phyloP scores from a whole-genome alignment of 30 jellyfish, hydroid and myxozoan genomes.

The Hydractinia symbiolongicarpus region DNA sequence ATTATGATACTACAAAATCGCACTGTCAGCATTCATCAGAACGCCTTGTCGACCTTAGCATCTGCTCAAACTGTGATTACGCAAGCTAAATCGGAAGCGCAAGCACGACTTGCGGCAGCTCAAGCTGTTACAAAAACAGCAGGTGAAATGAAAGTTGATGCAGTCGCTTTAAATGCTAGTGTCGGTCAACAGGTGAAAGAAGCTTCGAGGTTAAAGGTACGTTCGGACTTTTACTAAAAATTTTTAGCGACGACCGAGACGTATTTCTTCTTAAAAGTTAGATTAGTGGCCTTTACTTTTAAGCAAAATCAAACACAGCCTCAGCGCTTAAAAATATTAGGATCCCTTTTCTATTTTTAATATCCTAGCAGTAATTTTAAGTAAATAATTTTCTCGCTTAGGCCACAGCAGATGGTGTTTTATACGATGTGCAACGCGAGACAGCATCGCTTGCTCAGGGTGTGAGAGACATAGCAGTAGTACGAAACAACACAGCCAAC shows the following conservation, averaged over 20 bases:
- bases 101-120: constrained; percentile 44
- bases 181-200: constrained; percentile 19
- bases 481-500: constrained; percentile 50
- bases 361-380: too few species aligned
- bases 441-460: constrained; percentile 42
- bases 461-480: constrained; percentile 38
- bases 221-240: too few species aligned
- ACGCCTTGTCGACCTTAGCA: constrained; percentile 41
- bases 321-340: too few species aligned
- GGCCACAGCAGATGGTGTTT: too few species aligned
- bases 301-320: too few species aligned
- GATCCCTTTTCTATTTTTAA: too few species aligned
- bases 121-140: constrained; percentile 64
- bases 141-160: constrained; percentile 72
- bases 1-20: constrained; percentile 31
- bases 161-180: constrained; percentile 54
- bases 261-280: too few species aligned
- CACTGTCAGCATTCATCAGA: constrained; percentile 53
- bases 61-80: constrained; percentile 65
- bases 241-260: too few species aligned
- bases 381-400: too few species aligned
- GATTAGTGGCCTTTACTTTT: too few species aligned
- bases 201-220: too few species aligned
- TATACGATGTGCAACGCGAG: too few species aligned
- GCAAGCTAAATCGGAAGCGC: constrained; percentile 57